Evolutionary conservation across 2,113 vertebrate species (phyloP).

Genomic region (Cephalophus harveyi): DNA sequence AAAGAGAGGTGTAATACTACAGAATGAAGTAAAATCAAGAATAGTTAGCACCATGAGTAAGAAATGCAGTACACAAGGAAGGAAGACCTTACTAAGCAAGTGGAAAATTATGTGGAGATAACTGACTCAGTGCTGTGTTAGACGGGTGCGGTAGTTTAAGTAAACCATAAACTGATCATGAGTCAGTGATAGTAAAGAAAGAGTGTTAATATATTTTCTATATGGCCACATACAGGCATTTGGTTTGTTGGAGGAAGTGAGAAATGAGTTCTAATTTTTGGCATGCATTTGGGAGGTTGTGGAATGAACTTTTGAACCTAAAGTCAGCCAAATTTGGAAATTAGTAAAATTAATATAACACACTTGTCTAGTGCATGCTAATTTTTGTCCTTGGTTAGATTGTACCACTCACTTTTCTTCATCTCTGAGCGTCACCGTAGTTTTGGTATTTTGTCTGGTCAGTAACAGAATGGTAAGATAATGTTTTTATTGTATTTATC

Average conservation of each 20-base stretch:
- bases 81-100: neutral
- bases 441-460: neutral
- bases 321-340: neutral
- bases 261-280: neutral
- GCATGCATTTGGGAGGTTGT: neutral
- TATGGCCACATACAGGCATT: neutral
- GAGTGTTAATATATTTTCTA: conserved; percentile 5
- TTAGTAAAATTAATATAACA: neutral
- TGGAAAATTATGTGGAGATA: neutral
- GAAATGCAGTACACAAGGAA: neutral
- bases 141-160: neutral
- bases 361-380: neutral
- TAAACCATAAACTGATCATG: neutral
- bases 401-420: neutral
- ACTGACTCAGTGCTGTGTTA: neutral
- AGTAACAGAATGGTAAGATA: neutral
- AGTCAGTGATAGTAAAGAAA: neutral
- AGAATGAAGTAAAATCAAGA: conserved; percentile 7
- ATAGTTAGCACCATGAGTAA: neutral
- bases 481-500: neutral
- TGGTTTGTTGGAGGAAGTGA: neutral
- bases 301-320: neutral
- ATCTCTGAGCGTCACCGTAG: neutral
- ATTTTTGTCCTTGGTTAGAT: neutral
- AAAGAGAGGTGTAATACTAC: neutral